A percentile compares a stretch with the other conserved stretches of the same genome.
Conservation (phyloP, 2,113 vertebrate genomes). For the Prunella himalayana region DNA sequence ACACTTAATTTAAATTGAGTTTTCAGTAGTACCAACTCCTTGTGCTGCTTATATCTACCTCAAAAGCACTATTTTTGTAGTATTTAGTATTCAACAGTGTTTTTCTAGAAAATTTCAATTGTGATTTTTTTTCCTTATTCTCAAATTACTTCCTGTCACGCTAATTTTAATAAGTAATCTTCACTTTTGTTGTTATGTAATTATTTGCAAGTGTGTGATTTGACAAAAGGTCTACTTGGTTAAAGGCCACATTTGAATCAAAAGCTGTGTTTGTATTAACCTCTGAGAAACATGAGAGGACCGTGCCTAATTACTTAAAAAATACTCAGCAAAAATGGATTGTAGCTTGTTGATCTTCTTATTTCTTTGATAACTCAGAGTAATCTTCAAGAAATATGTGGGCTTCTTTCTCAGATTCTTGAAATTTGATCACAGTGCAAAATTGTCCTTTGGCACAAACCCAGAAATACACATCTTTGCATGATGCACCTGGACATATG, state of each 20-base stretch:
- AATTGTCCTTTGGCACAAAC: constrained; percentile 79
- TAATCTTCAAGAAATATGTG: constrained; percentile 76
- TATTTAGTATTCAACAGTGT: background rate
- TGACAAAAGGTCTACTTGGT: constrained; percentile 61
- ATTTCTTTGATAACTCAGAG: constrained; percentile 78
- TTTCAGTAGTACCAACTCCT: background rate
- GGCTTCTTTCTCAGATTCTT: constrained; percentile 73
- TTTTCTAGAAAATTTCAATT: background rate
- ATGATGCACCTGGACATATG: constrained; percentile 85
- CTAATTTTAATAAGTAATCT: constrained; percentile 60
- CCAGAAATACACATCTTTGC: constrained; percentile 79
- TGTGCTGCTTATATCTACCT: background rate
- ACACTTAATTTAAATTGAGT: background rate
- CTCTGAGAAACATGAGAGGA: constrained; percentile 72
- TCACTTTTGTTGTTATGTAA: constrained; percentile 59
- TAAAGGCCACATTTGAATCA: constrained; percentile 67
- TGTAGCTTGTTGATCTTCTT: constrained; percentile 73
- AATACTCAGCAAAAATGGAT: constrained; percentile 69
- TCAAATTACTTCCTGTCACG: constrained; percentile 43
- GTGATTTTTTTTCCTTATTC: constrained; percentile 21
- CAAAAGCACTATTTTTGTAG: background rate
- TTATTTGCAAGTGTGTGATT: constrained; percentile 70
- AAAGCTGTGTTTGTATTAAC: constrained; percentile 70
- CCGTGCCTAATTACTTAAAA: constrained; percentile 75
- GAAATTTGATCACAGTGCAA: constrained; percentile 77